phyloP scores from a whole-genome alignment of 2,888 invertebrate genomes.

The Hymenopus coronatus region DNA sequence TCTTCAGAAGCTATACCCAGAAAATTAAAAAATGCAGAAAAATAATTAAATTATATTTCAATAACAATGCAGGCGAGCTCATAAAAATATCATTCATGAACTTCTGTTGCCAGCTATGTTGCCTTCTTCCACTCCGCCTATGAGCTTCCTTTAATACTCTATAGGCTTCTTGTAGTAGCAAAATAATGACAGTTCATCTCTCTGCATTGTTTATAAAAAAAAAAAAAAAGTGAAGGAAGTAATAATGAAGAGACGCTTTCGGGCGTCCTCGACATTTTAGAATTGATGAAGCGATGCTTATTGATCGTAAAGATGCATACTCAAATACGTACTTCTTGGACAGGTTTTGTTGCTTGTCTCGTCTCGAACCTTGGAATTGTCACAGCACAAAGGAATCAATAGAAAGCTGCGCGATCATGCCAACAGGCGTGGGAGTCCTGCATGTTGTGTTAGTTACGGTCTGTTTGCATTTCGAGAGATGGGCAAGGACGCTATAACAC shows the following conservation, averaged over 20 bases:
- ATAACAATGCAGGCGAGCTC: no score
- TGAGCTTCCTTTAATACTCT: no score
- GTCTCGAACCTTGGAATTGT: background rate
- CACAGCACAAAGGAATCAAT: background rate
- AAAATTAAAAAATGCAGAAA: no score
- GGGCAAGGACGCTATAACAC: background rate
- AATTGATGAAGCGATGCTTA: background rate
- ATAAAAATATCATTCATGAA: no score
- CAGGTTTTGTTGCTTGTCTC: background rate
- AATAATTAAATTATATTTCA: no score
- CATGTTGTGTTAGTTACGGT: background rate
- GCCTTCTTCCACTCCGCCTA: no score
- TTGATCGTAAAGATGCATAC: background rate
- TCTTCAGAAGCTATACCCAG: no score
- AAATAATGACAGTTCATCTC: no score
- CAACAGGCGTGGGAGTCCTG: background rate
- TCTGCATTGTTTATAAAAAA: no score
- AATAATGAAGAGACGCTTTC: background rate
- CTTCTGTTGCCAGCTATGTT: no score
- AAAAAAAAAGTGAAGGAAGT: no score
- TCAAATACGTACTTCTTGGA: background rate
- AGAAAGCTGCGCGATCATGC: background rate
- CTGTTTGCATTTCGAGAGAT: constrained; percentile 5
- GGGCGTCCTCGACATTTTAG: background rate
- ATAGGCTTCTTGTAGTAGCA: no score